A percentile compares a stretch with the other conserved stretches of the same genome.
phyloP scores from a whole-genome alignment of 1,140 invertebrate species.

The Cydia pomonella region DNA sequence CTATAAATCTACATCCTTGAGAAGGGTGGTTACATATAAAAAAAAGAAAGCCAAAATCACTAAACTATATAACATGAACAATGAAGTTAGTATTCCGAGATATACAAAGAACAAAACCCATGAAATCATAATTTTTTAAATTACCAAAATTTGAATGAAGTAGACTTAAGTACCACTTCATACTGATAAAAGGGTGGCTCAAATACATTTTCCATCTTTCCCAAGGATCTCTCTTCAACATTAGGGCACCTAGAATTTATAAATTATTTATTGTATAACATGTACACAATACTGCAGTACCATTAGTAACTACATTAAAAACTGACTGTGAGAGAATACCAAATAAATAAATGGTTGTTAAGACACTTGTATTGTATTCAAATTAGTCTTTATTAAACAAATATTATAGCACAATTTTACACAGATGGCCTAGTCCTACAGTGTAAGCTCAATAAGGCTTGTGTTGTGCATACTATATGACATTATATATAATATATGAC shows the following conservation, averaged over 20 bases:
- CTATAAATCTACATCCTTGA: conserved; percentile 26
- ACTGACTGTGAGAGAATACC: not conserved
- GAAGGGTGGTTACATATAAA: conserved; percentile 24
- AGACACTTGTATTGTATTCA: too few species aligned
- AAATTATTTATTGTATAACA: conserved; percentile 30
- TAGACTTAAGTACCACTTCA: conserved; percentile 81
- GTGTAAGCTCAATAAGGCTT: too few species aligned
- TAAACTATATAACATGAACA: not conserved
- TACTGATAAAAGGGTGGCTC: conserved; percentile 78
- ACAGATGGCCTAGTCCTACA: too few species aligned
- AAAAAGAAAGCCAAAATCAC: conserved; percentile 22
- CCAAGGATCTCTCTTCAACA: conserved; percentile 79
- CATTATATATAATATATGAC: too few species aligned
- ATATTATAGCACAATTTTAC: too few species aligned
- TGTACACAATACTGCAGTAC: conserved; percentile 43
- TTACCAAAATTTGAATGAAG: conserved; percentile 79
- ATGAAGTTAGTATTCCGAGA: conserved; percentile 1
- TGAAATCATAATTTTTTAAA: conserved; percentile 51
- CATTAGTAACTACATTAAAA: not conserved
- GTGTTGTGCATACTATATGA: too few species aligned
- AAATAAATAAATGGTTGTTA: not conserved
- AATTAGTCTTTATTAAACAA: too few species aligned
- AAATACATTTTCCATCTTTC: conserved; percentile 80
- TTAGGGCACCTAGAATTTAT: conserved; percentile 79
- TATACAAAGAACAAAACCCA: conserved; percentile 30